phyloP scores from a whole-genome alignment of 2,888 invertebrate species.

The Torymus auratus region DNA sequence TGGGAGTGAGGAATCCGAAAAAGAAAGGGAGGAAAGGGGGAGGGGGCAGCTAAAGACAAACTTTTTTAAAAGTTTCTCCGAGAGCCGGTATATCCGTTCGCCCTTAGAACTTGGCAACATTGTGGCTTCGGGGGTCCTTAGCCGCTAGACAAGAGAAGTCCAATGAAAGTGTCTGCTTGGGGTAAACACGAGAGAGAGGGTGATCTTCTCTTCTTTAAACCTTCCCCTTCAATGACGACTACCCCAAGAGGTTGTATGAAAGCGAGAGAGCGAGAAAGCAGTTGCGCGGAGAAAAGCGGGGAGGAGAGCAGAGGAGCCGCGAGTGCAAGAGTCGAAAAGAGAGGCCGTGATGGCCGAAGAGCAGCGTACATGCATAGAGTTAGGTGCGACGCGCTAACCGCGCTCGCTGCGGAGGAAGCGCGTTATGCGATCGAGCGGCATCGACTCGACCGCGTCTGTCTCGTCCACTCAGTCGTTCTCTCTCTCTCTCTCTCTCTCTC shows the following conservation, averaged over 20 bases:
- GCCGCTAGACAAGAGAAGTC: conserved; percentile 55
- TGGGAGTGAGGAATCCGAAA: not conserved
- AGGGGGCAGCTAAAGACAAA: conserved; percentile 34
- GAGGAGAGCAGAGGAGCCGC: not conserved
- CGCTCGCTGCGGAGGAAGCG: not conserved
- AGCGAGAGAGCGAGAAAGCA: not conserved
- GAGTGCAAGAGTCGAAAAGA: not conserved
- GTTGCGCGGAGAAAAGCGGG: not conserved
- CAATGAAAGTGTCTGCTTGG: conserved; percentile 53
- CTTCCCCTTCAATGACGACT: conserved; percentile 35
- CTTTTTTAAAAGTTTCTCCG: conserved; percentile 51
- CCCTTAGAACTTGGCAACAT: conserved; percentile 50
- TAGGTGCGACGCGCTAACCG: too few relatives aligned
- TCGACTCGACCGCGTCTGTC: not conserved
- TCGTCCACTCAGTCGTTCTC: conserved; percentile 10
- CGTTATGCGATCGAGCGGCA: conserved; percentile 20
- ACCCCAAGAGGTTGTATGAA: too few relatives aligned
- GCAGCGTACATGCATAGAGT: too few relatives aligned
- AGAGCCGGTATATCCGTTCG: conserved; percentile 19
- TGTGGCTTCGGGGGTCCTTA: conserved; percentile 45
- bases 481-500: not conserved
- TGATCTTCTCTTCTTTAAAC: conserved; percentile 51
- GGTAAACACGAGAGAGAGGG: conserved; percentile 51
- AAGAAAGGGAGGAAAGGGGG: not conserved
- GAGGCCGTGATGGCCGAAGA: not conserved